phyloP scores from a whole-genome alignment of 2,888 invertebrate species.

The Apomyelois bistriatella region DNA sequence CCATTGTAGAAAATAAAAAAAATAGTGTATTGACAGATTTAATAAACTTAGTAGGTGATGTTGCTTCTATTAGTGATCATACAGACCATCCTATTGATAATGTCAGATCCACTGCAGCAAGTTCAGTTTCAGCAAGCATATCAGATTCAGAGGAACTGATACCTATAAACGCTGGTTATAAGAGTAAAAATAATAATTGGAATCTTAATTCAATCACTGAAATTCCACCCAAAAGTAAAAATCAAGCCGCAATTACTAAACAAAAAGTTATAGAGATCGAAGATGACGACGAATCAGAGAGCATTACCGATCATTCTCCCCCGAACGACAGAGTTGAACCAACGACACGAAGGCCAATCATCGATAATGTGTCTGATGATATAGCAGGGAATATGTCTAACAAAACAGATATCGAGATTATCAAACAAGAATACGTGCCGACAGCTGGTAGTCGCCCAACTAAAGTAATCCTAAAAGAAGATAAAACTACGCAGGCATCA shows the following conservation, averaged over 20 bases:
- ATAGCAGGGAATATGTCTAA: constrained; percentile 41
- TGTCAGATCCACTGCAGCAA: constrained; percentile 27
- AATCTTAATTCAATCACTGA: constrained; percentile 71
- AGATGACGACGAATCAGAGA: constrained; percentile 58
- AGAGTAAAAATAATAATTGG: constrained; percentile 68
- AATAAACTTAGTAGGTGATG: constrained; percentile 67
- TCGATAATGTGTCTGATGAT: constrained; percentile 65
- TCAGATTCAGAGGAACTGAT: constrained; percentile 69
- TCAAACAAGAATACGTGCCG: constrained; percentile 63
- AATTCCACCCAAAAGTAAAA: constrained; percentile 56
- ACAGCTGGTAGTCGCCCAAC: constrained; percentile 59
- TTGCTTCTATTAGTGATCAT: constrained; percentile 67
- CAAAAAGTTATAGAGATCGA: constrained; percentile 63
- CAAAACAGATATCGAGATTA: constrained; percentile 66
- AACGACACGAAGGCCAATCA: constrained; percentile 61
- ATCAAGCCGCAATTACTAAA: constrained; percentile 37
- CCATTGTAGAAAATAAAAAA: constrained; percentile 37
- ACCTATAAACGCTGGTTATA: constrained; percentile 66
- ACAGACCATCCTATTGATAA: constrained; percentile 37
- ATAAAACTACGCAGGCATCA: constrained; percentile 28
- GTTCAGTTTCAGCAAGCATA: constrained; percentile 38
- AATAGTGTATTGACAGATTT: constrained; percentile 60
- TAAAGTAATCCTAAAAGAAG: constrained; percentile 62
- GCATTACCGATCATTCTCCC: constrained; percentile 58
- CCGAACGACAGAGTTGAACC: constrained; percentile 66